Conservation (phyloP, 2,797 vertebrate genomes). For the Hyperoplus lanceolatus region DNA sequence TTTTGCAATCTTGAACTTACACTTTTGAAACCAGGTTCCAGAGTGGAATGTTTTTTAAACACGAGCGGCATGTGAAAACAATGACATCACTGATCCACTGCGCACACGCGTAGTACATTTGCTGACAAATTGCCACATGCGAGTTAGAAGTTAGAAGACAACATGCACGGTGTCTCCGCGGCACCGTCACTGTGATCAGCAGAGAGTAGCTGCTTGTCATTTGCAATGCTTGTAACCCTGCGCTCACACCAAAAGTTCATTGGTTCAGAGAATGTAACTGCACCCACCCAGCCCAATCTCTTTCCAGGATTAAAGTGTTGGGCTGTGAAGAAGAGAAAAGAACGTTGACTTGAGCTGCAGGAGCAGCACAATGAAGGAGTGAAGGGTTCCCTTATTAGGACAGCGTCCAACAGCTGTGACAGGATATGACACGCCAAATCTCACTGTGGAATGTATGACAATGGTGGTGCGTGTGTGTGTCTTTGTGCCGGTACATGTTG, state of each 20-base stretch:
- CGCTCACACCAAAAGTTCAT: not conserved
- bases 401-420: conserved; percentile 73
- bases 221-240: too few relatives aligned
- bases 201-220: too few relatives aligned
- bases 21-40: not conserved
- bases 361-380: conserved; percentile 50
- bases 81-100: too few relatives aligned
- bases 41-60: too few relatives aligned
- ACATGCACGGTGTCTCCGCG: too few relatives aligned
- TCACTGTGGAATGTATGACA: conserved; percentile 82
- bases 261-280: conserved; percentile 23
- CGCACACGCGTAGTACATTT: too few relatives aligned
- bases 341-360: conserved; percentile 33
- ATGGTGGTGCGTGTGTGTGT: conserved; percentile 41
- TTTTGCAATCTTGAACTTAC: too few relatives aligned
- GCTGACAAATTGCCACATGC: too few relatives aligned
- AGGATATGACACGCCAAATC: conserved; percentile 84
- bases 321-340: not conserved
- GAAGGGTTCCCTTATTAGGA: conserved; percentile 72
- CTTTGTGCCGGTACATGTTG: conserved; percentile 30
- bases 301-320: conserved; percentile 48
- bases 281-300: not conserved
- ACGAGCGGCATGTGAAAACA: too few relatives aligned
- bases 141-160: too few relatives aligned
- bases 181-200: too few relatives aligned